These are phyloP conservation scores for Platygyra sinensis DNA, from an alignment of 64 coral and sea anemone genomes.

Conservation along the genomic window DNA sequence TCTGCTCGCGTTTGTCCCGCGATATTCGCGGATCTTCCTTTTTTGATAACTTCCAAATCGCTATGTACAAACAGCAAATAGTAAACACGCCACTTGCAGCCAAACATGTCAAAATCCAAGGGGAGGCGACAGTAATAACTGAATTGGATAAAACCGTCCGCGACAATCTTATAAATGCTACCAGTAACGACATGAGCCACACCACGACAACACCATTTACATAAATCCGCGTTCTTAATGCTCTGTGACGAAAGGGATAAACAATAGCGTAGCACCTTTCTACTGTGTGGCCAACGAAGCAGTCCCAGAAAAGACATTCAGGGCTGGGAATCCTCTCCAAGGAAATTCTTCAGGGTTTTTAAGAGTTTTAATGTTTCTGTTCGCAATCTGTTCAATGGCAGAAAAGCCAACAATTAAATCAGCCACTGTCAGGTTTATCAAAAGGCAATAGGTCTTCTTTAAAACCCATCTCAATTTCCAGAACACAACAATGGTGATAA, in stretches of 20 bases:
- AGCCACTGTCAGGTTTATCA: constrained; percentile 19
- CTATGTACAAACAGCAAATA: background rate
- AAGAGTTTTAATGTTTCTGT: background rate
- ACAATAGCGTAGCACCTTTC: background rate
- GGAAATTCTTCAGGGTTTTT: background rate
- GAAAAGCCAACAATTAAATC: constrained; percentile 21
- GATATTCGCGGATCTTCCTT: background rate
- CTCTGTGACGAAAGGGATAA: background rate
- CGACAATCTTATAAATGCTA: background rate
- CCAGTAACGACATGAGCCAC: background rate
- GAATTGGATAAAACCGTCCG: background rate
- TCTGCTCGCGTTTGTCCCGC: background rate
- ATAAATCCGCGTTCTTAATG: background rate
- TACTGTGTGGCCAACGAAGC: background rate
- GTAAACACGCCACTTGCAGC: background rate
- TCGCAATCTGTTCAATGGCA: background rate
- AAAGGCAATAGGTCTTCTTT: background rate
- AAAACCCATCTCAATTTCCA: background rate
- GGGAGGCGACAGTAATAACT: background rate
- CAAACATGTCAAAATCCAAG: background rate
- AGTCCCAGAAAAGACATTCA: background rate
- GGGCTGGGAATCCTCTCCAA: background rate
- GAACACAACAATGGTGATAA: background rate
- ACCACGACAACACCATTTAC: background rate
- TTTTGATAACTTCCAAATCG: background rate